Percentiles rank a stretch among this genome's conserved stretches.
Evolutionary conservation across 2,113 vertebrate species (phyloP).

Genomic region (Semnornis frantzii): DNA sequence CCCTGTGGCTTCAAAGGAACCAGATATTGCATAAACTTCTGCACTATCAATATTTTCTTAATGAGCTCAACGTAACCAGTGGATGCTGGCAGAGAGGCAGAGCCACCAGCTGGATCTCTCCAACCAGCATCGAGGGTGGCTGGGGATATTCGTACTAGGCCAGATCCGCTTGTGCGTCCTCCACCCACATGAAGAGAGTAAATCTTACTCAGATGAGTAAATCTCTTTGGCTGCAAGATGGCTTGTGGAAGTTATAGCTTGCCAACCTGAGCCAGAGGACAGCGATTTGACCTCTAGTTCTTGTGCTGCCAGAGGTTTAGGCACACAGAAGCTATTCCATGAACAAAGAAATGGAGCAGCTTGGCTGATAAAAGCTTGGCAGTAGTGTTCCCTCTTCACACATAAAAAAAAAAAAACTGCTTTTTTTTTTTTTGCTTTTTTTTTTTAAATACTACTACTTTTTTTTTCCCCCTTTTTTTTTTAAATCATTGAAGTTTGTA

Average conservation of each 20-base stretch:
- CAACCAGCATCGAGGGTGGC: neutral
- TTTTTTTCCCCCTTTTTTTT: neutral
- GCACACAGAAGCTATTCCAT: neutral
- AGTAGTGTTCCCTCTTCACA: neutral
- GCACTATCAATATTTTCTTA: conserved; percentile 23
- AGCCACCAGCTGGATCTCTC: conserved; percentile 15
- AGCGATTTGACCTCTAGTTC: neutral
- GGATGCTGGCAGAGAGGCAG: neutral
- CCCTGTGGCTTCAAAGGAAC: neutral
- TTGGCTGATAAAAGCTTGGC: neutral
- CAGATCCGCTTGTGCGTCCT: neutral
- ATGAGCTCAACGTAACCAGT: neutral
- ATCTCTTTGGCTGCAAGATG: neutral
- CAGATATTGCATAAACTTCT: neutral
- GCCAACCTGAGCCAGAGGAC: neutral
- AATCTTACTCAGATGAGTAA: neutral
- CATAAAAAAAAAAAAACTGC: neutral
- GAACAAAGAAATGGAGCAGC: neutral
- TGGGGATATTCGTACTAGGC: neutral
- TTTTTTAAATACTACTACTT: too few species aligned
- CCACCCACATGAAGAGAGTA: neutral
- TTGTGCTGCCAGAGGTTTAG: neutral
- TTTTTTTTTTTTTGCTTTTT: too few species aligned
- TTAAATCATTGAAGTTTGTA: neutral
- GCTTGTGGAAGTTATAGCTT: neutral